Evolutionary conservation across 2,797 vertebrate species (phyloP).

Genomic region (Parauchenoglanis punctatus): DNA sequence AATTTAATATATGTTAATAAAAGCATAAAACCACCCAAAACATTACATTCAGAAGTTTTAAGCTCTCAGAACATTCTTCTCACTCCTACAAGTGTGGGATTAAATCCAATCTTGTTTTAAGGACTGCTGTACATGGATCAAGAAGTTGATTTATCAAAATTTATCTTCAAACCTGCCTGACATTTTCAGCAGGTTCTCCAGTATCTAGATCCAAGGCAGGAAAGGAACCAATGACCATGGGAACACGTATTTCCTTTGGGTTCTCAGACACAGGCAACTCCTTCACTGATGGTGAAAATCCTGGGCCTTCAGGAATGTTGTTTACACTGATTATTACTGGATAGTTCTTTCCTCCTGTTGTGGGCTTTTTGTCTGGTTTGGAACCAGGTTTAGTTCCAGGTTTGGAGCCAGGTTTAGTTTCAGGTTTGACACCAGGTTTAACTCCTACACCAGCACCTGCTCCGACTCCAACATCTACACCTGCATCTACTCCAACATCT

Average conservation of each 20-base stretch:
- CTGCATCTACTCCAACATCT: background rate
- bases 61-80: background rate
- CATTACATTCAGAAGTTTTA: background rate
- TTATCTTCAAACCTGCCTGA: conserved; percentile 75
- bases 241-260: conserved; percentile 59
- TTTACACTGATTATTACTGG: conserved; percentile 85
- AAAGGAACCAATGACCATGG: conserved; percentile 76
- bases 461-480: background rate
- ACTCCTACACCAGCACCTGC: conserved; percentile 27
- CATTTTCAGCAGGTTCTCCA: conserved; percentile 72
- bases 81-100: background rate
- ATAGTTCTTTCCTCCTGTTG: conserved; percentile 62
- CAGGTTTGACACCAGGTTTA: conserved; percentile 31
- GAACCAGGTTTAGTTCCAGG: conserved; percentile 42
- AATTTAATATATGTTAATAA: conserved; percentile 8
- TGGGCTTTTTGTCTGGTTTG: conserved; percentile 43
- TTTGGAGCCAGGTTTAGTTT: conserved; percentile 20
- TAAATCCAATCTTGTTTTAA: background rate
- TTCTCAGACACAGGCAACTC: conserved; percentile 77
- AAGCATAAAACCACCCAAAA: background rate
- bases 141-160: conserved; percentile 2
- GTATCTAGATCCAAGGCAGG: conserved; percentile 84
- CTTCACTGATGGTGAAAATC: conserved; percentile 76
- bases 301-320: conserved; percentile 81
- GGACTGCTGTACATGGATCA: background rate